phyloP scores from a whole-genome alignment of 2,797 vertebrate genomes.

The Protonibea diacanthus region DNA sequence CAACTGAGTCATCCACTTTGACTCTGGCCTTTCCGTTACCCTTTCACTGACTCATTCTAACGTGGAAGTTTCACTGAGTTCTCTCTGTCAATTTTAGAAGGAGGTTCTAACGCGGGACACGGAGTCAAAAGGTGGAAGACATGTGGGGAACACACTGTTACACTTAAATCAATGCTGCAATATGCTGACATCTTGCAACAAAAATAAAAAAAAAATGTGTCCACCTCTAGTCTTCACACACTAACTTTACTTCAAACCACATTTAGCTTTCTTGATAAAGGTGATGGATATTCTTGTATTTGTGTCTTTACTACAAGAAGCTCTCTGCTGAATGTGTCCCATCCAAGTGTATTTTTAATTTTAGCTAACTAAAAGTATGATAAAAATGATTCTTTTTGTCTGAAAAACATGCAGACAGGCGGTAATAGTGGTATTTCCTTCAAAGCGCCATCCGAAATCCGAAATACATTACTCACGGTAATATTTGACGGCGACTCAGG shows the following conservation, averaged over 20 bases:
- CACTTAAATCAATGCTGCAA: too few species aligned
- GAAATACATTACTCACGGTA: not conserved
- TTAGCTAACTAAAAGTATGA: not conserved
- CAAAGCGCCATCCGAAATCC: not conserved
- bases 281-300: not conserved
- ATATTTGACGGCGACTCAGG: not conserved
- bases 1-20: slow-evolving; percentile 37
- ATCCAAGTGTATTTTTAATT: not conserved
- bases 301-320: not conserved
- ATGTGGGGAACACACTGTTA: too few species aligned
- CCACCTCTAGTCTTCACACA: not conserved
- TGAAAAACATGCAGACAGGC: not conserved
- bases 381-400: too few species aligned
- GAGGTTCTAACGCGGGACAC: not conserved
- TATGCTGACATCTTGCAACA: too few species aligned
- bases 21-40: not conserved
- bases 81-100: slow-evolving; percentile 9
- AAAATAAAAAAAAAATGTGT: not conserved
- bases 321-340: not conserved
- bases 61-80: not conserved
- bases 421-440: not conserved
- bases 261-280: not conserved
- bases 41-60: slow-evolving; percentile 10
- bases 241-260: not conserved
- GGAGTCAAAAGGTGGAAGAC: not conserved